Conservation (phyloP, 1,140 invertebrate species). For the Teleogryllus occipitalis region DNA sequence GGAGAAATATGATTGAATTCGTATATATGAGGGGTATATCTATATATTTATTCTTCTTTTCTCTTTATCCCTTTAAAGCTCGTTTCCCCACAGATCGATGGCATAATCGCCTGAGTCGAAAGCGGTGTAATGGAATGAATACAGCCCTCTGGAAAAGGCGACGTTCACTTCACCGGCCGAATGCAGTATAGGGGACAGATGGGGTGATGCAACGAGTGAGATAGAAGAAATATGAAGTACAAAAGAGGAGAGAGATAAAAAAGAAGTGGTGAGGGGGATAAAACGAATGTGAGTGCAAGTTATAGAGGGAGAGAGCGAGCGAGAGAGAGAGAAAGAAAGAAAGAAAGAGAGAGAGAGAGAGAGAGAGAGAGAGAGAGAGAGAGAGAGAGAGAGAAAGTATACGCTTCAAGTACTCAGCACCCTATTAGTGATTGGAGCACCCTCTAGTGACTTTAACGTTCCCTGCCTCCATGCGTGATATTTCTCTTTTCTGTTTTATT, state of each 20-base stretch:
- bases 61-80: neutral
- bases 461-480: too few species aligned
- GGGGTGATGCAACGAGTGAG: too few species aligned
- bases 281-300: neutral
- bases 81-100: neutral
- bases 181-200: too few species aligned
- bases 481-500: too few species aligned
- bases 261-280: neutral
- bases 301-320: too few species aligned
- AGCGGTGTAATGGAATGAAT: conserved; percentile 4
- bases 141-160: neutral
- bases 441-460: too few species aligned
- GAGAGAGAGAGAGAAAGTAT: too few species aligned
- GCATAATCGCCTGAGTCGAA: neutral
- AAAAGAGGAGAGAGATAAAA: neutral
- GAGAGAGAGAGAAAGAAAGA: too few species aligned
- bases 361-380: too few species aligned
- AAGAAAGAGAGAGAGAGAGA: too few species aligned
- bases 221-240: neutral
- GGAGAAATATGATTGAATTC: neutral
- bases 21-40: neutral
- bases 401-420: too few species aligned
- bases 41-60: neutral
- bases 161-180: neutral
- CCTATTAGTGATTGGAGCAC: too few species aligned